Evolutionary conservation across 2,888 invertebrate species (phyloP), one percentile per base, ranked within the genome.

Genomic region (Sericinus montela): DNA sequence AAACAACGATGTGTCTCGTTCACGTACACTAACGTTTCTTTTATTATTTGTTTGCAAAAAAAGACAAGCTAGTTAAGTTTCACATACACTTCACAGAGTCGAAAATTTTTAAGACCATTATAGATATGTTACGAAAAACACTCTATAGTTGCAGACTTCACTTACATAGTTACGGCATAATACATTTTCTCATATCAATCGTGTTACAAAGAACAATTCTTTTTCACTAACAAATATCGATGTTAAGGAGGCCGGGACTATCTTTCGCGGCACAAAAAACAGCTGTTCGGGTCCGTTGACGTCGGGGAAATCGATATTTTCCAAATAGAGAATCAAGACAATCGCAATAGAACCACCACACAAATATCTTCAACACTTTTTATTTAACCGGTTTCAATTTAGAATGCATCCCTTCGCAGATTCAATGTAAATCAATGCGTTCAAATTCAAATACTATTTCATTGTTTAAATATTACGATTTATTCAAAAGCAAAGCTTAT

Each of bases 281-380:
- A 88, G 87, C 87, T 88, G 87, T 82, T 84, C 63, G 64, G 62
- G 67, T 65, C 52, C 67, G 67, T 70, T 74, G 72, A 72, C 63
- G 73, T 65, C 66, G 57, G 69, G n/a, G 70, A 74, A 85, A 86
- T 86, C 87, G 74, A 86, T 87, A 85, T 66, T 70, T 63, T 68
- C 69, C 70, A 68, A 62, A 67, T 51, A 34, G 45, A 50, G 47
- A 48, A 54, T 65, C 58, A 61, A 63, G 65, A 67, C 67, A 67
- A 73, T 62, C 65, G 67, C 67, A 63, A 72, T 69, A 65, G 63
- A 56, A 72, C 71, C 67, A n/a, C 60, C 62, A 67, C 74, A 72
- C 65, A 69, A 67, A 64, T 72, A 71, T 72, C 73, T 72, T 78
- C 73, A 71, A 72, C 73, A 75, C 69, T 62, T 55, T 72, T 70